Percentiles rank a stretch among this genome's conserved stretches.
Conservation (phyloP, 2,113 vertebrate species). For the Seriola aureovittata region DNA sequence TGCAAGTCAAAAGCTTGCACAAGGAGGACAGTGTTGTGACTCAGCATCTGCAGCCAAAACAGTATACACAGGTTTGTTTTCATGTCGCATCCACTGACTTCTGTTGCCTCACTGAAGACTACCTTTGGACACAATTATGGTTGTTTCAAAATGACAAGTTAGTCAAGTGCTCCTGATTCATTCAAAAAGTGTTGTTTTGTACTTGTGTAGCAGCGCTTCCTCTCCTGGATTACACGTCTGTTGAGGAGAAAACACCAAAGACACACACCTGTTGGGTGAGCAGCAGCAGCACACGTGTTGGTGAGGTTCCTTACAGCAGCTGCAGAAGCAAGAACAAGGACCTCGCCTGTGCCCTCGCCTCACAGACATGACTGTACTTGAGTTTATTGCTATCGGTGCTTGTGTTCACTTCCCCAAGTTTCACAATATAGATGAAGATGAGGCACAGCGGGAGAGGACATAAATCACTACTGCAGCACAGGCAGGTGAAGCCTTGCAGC, state of each 20-base stretch:
- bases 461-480: constrained; percentile 47
- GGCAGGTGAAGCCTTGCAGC: constrained; percentile 8
- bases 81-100: neutral
- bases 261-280: constrained; percentile 67
- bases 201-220: neutral
- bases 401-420: constrained; percentile 42
- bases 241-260: constrained; percentile 32
- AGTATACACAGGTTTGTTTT: constrained; percentile 23
- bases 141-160: constrained; percentile 26
- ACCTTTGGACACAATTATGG: neutral
- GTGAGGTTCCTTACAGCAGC: constrained; percentile 60
- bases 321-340: constrained; percentile 64
- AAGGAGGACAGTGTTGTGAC: neutral
- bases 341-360: constrained; percentile 50
- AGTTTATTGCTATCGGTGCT: constrained; percentile 28
- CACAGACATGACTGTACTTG: constrained; percentile 65
- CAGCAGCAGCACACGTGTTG: constrained; percentile 38
- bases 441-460: neutral
- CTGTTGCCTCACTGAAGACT: neutral
- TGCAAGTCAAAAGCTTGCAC: neutral
- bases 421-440: constrained; percentile 50
- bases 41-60: neutral
- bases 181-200: constrained; percentile 24
- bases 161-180: neutral
- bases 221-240: constrained; percentile 31